Conservation (phyloP, 1,140 invertebrate genomes). For the Trichonephila inaurata region DNA sequence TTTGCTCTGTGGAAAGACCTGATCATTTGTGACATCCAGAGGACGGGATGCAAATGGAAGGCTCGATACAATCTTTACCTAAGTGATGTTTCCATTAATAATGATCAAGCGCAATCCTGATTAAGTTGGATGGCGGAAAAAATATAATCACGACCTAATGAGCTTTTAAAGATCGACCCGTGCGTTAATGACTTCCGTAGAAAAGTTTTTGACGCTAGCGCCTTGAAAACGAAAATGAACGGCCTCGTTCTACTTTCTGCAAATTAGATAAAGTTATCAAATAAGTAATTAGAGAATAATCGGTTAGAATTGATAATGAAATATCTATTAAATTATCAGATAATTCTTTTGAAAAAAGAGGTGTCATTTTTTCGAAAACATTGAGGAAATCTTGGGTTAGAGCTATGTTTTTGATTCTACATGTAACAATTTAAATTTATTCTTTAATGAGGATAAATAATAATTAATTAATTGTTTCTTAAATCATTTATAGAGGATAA, state of each 20-base stretch:
- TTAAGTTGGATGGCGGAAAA: not conserved
- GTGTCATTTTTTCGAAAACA: no score
- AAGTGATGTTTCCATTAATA: slow-evolving; percentile 19
- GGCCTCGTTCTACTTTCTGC: not conserved
- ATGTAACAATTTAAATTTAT: no score
- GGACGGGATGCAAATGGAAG: not conserved
- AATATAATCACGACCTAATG: not conserved
- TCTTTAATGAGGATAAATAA: no score
- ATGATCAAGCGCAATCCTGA: not conserved
- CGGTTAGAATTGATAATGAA: not conserved
- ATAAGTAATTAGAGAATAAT: slow-evolving; percentile 19
- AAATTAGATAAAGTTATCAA: slow-evolving; percentile 23
- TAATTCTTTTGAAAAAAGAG: not conserved
- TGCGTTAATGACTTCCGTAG: not conserved
- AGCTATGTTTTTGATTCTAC: no score
- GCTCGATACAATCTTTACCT: not conserved
- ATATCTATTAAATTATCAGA: not conserved
- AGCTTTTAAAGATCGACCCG: slow-evolving; percentile 10
- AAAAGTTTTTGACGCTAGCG: not conserved
- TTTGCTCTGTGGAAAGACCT: not conserved
- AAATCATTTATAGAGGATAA: no score
- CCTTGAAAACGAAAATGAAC: not conserved
- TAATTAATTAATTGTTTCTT: no score
- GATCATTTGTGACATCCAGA: not conserved
- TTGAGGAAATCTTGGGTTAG: no score